Evolutionary conservation across 2,797 vertebrate genomes (phyloP).

Genomic region (Bradypodion pumilum): DNA sequence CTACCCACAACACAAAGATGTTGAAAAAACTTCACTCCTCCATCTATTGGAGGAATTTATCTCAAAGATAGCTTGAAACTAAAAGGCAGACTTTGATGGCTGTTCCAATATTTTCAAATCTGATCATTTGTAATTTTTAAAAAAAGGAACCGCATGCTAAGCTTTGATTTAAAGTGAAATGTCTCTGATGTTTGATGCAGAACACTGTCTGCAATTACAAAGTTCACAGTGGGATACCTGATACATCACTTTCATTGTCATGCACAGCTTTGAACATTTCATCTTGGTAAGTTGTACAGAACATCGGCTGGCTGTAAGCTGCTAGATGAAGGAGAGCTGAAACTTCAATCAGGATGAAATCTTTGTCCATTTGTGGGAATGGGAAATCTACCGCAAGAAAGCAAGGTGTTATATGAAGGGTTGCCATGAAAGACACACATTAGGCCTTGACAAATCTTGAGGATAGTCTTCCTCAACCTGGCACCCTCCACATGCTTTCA

Average conservation of each 20-base stretch:
- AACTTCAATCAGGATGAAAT: background rate
- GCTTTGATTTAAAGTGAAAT: background rate
- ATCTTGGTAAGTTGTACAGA: background rate
- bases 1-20: background rate
- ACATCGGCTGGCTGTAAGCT: background rate
- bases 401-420: background rate
- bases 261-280: constrained; percentile 6
- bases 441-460: background rate
- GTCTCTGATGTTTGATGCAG: background rate
- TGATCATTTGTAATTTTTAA: background rate
- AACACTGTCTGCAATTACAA: background rate
- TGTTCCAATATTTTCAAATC: background rate
- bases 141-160: background rate
- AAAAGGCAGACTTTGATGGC: background rate
- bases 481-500: too few relatives aligned
- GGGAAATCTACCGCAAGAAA: background rate
- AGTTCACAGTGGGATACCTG: background rate
- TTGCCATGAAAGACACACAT: background rate
- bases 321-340: background rate
- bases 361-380: background rate
- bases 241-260: background rate
- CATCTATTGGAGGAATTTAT: background rate
- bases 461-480: background rate
- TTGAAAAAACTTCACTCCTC: background rate
- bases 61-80: background rate